Evolutionary conservation across 2,113 vertebrate genomes (phyloP), one percentile per base, ranked within the genome.

Genomic region (Thymallus thymallus): DNA sequence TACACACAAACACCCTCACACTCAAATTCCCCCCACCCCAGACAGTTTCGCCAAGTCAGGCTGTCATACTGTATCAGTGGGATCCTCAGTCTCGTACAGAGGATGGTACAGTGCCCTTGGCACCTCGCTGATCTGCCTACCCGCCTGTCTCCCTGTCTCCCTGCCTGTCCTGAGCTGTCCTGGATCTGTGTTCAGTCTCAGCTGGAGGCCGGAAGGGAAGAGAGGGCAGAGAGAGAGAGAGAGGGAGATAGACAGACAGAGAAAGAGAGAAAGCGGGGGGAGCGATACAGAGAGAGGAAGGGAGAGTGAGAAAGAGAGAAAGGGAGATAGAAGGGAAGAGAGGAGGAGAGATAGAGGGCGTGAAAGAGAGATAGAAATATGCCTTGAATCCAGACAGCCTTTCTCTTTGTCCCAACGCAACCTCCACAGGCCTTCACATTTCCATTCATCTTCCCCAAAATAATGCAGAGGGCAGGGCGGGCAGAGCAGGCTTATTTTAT

Each of bases 311-410:
- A 55, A 14, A 22, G 29, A 24, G 48, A 56, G 60, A 74, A 46
- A 41, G 35, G 46, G 51, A 32, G 22, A 64, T 5, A 29, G 14
- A 30, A 24, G 26, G 62, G 26, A 5, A n/a, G 30, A 66, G 64
- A 32, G 30, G n/a, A 22, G 7, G 64, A 26, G 29, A 12, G 64
- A 14, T n/a, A n/a, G n/a, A n/a, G n/a, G n/a, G n/a, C n/a, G n/a
- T n/a, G 6, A 66, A 16, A 41, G 60, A 22, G 1, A 22, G 45
- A 48, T 6, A 9, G 62, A 29, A 45, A 46, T n/a, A 68, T 56
- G 68, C 72, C 77, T 56, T 80, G 60, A 62, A 23, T 72, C 63
- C 63, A 76, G 74, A 76, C 22, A 51, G 56, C 73, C 56, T 22
- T 26, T 64, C 16, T 16, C 26, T 69, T 63, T 48, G 35, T 41